Conservation (phyloP, 2,113 vertebrate species). For the Pandion haliaetus region DNA sequence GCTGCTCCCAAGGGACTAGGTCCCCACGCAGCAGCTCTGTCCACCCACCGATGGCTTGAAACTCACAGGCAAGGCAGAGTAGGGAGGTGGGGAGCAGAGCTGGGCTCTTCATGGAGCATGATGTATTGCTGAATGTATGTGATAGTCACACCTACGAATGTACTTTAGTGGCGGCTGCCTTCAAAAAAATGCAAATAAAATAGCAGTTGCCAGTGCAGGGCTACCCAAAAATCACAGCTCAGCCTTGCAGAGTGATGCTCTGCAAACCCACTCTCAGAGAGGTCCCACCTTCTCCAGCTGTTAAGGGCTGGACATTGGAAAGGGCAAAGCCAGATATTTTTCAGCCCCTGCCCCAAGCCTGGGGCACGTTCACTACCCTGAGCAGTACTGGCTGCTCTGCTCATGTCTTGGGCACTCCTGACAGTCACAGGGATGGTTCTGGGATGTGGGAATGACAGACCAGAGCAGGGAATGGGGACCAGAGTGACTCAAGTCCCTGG, state of each 20-base stretch:
- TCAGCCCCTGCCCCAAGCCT: neutral
- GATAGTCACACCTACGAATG: fast-evolving
- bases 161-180: neutral
- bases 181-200: neutral
- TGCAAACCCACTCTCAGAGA: neutral
- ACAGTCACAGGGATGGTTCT: neutral
- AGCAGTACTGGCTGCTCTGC: neutral
- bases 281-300: neutral
- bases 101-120: fast-evolving
- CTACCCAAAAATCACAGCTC: neutral
- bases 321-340: neutral
- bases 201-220: neutral
- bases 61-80: neutral
- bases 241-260: neutral
- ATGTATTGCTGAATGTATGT: neutral
- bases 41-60: neutral
- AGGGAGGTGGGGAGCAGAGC: neutral
- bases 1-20: neutral
- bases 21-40: fast-evolving
- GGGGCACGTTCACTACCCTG: fast-evolving
- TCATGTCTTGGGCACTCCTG: fast-evolving
- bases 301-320: neutral
- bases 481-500: neutral
- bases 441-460: neutral
- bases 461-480: neutral